phyloP scores from a whole-genome alignment of 2,888 invertebrate genomes.

The Noctua comes region DNA sequence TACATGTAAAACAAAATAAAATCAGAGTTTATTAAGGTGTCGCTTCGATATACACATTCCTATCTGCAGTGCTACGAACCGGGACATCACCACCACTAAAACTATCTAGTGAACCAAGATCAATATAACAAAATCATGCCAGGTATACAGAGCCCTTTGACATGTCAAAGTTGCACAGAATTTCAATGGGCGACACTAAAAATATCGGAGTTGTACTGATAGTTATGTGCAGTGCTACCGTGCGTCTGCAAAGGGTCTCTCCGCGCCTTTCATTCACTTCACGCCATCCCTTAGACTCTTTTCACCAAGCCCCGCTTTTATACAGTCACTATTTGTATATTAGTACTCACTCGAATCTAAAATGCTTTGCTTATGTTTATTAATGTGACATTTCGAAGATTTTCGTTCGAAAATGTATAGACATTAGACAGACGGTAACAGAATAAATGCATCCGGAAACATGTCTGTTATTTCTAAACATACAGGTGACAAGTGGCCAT shows the following conservation, averaged over 20 bases:
- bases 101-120: conserved; percentile 42
- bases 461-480: conserved; percentile 8
- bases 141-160: conserved; percentile 55
- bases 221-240: conserved; percentile 36
- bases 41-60: neutral
- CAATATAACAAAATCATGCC: conserved; percentile 53
- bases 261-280: conserved; percentile 65
- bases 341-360: conserved; percentile 38
- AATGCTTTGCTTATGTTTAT: conserved; percentile 23
- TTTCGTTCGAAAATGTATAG: conserved; percentile 1
- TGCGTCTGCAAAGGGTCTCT: conserved; percentile 54
- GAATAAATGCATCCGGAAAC: conserved; percentile 32
- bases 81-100: conserved; percentile 27
- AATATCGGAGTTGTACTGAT: conserved; percentile 58
- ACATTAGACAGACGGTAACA: neutral
- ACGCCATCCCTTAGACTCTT: conserved; percentile 59
- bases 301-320: conserved; percentile 54
- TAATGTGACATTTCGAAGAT: conserved; percentile 25
- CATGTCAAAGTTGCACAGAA: conserved; percentile 54
- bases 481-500: conserved; percentile 52
- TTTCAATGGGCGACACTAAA: conserved; percentile 60
- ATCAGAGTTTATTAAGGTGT: too few species aligned
- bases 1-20: neutral
- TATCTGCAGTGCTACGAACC: neutral
- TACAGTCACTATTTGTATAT: conserved; percentile 55